phyloP scores from a whole-genome alignment of 2,113 vertebrate genomes.

The Ophiodon elongatus region DNA sequence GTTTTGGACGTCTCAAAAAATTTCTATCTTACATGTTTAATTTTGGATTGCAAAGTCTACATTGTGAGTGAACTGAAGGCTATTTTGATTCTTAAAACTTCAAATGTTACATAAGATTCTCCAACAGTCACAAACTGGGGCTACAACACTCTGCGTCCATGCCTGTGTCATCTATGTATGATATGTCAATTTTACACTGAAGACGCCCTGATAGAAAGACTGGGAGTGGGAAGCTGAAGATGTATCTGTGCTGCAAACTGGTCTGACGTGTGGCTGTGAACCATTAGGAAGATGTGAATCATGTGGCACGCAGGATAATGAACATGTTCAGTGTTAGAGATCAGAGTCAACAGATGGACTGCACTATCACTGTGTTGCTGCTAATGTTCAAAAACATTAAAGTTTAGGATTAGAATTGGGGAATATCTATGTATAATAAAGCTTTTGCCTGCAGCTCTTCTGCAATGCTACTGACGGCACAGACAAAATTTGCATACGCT shows the following conservation, averaged over 20 bases:
- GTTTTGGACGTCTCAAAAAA: too few relatives aligned
- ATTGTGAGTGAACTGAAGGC: not conserved
- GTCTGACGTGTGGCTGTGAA: not conserved
- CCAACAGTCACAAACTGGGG: not conserved
- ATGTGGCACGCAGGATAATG: not conserved
- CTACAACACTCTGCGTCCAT: not conserved
- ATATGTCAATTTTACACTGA: not conserved
- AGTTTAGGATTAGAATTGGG: not conserved
- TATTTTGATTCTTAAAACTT: not conserved
- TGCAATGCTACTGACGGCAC: not conserved
- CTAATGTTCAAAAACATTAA: not conserved
- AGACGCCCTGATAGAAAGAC: not conserved
- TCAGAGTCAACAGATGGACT: constrained; percentile 15
- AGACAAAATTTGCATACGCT: not conserved
- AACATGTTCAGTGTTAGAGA: not conserved
- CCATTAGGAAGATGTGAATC: constrained; percentile 25
- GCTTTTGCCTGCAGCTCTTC: not conserved
- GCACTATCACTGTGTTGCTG: not conserved
- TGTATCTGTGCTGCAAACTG: constrained; percentile 42
- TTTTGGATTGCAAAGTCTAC: not conserved
- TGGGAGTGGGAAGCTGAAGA: constrained; percentile 5
- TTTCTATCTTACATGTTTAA: too few relatives aligned
- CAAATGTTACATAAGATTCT: not conserved
- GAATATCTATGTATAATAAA: not conserved
- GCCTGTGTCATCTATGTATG: not conserved